Base-by-base conservation (phyloP, 2,888 invertebrate species). In the Thysanoteuthis rhombus region DNA sequence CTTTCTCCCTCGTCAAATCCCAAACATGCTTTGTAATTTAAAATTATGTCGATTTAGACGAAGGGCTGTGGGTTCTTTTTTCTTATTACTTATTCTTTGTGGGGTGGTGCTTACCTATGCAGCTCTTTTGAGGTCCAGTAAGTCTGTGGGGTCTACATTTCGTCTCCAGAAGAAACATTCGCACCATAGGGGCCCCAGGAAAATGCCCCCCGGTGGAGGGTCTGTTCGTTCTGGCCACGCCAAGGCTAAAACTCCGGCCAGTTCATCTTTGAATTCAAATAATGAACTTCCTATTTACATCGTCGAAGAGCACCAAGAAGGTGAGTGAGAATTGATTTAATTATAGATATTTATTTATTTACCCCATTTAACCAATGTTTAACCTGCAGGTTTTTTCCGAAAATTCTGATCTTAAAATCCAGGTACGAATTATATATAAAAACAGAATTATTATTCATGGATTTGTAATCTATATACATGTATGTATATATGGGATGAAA, bases 271-370 rank as follows among this genome's bases (percentile, higher is more conserved):
- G 19, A 75, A n/a, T n/a, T n/a, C 75, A n/a, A 75, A 32, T n/a
- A n/a, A n/a, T n/a, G 91, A 92, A 92, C n/a, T 92, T n/a, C 91
- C 91, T 28, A 28, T 92, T 92, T 92, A 40, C 28, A 40, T 93
- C 25, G 47, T 93, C 4, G 93, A 93, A 36, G 89, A 93, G 12
- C 93, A 93, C 36, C 93, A 93, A 19, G 93, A 93, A 93, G 93
- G 93, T 93, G 90, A 32, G 93, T 28, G 12, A 52, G 22, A 90
- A 38, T n/a, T 38, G 32, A 40, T 32, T 92, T 16, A 25, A 12
- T 36, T 42, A 28, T 32, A n/a, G n/a, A n/a, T n/a, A n/a, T n/a
- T n/a, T n/a, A n/a, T n/a, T n/a, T n/a, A n/a, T n/a, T n/a, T n/a
- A n/a, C n/a, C n/a, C n/a, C n/a, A n/a, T n/a, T n/a, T n/a, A n/a